phyloP scores from a whole-genome alignment of 2,888 invertebrate species.

The Stegophylla sp. region DNA sequence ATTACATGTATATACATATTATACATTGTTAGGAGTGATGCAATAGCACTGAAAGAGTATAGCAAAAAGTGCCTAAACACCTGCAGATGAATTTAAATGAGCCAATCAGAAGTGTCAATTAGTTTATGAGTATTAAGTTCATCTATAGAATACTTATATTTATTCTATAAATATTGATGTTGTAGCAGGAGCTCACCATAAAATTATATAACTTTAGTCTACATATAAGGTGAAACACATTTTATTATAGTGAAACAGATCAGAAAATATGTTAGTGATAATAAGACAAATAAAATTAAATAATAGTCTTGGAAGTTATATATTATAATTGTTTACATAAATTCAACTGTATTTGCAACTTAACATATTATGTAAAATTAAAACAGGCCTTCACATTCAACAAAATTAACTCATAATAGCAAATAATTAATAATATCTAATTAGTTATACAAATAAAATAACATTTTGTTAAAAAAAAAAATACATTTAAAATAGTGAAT shows the following conservation, averaged over 20 bases:
- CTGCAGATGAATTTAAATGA: too few relatives aligned
- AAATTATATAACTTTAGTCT: not conserved
- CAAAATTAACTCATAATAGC: constrained; percentile 46
- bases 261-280: constrained; percentile 30
- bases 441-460: constrained; percentile 32
- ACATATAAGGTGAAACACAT: not conserved
- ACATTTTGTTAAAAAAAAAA: constrained; percentile 36
- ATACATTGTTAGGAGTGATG: too few relatives aligned
- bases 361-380: constrained; percentile 42
- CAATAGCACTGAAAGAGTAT: too few relatives aligned
- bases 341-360: constrained; percentile 31
- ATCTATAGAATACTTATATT: too few relatives aligned
- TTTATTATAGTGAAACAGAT: constrained; percentile 15
- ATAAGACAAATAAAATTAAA: constrained; percentile 23
- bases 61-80: too few relatives aligned
- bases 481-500: constrained; percentile 25
- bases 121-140: too few relatives aligned
- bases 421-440: constrained; percentile 40
- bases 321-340: constrained; percentile 51
- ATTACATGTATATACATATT: too few relatives aligned
- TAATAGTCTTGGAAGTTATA: constrained; percentile 24
- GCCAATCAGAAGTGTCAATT: too few relatives aligned
- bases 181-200: not conserved
- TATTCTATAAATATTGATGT: too few relatives aligned
- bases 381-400: constrained; percentile 46